phyloP scores from a whole-genome alignment of 2,113 vertebrate genomes.

The Procavia capensis region DNA sequence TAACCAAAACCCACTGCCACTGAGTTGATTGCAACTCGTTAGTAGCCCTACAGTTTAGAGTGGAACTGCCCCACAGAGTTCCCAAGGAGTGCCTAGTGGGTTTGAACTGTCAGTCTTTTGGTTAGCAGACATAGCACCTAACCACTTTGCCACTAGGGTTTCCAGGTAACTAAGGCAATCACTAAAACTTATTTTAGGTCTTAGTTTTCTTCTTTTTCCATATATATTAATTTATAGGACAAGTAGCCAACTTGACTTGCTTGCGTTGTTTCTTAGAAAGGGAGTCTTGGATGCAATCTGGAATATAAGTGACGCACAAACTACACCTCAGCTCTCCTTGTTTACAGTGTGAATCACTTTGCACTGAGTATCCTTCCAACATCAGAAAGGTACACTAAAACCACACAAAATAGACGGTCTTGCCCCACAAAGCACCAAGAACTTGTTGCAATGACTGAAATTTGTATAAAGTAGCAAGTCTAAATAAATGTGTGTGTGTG shows the following conservation, averaged over 20 bases:
- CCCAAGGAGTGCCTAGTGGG: too few relatives aligned
- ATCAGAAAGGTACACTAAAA: neutral
- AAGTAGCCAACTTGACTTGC: neutral
- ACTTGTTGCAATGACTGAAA: neutral
- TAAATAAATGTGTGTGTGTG: neutral
- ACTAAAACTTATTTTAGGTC: slow-evolving; percentile 5
- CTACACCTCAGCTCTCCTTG: neutral
- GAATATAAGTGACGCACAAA: neutral
- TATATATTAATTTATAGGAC: neutral
- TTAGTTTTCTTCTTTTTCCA: neutral
- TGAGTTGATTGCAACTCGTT: too few relatives aligned
- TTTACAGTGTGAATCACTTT: neutral
- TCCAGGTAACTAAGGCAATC: neutral
- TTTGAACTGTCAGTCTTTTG: too few relatives aligned
- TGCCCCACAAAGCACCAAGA: neutral
- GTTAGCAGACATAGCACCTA: too few relatives aligned
- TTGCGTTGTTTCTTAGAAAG: slow-evolving; percentile 27
- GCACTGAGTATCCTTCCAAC: neutral
- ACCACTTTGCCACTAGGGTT: too few relatives aligned
- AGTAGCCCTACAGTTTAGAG: too few relatives aligned
- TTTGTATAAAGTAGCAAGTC: neutral
- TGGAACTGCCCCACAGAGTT: too few relatives aligned
- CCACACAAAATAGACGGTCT: neutral
- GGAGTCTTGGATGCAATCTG: slow-evolving; percentile 2
- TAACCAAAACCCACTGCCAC: too few relatives aligned